These are phyloP conservation scores for Halocynthia aurantium DNA, from an alignment of 23 tunicate species.

Conservation along the genomic window DNA sequence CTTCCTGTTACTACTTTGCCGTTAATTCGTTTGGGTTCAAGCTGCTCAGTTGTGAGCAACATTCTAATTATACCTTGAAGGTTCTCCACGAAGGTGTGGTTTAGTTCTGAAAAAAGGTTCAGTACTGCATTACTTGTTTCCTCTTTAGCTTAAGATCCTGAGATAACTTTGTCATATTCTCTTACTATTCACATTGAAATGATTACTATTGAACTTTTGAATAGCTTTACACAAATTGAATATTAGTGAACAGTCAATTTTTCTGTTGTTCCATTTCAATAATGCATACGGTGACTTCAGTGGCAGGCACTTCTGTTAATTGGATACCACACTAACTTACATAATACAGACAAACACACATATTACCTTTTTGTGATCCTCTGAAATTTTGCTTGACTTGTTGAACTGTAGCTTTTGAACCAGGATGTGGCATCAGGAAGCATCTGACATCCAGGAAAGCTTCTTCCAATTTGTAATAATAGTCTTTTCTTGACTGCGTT, in stretches of 20 bases:
- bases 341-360: too few species aligned
- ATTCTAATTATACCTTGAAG: background rate
- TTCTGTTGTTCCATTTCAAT: too few species aligned
- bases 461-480: background rate
- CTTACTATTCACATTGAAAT: too few species aligned
- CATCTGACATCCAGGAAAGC: background rate
- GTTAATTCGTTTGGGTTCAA: background rate
- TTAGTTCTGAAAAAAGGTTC: background rate
- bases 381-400: background rate
- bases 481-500: background rate
- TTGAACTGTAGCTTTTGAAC: background rate
- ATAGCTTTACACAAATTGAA: too few species aligned
- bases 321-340: too few species aligned
- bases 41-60: background rate
- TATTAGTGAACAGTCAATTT: too few species aligned
- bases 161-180: too few species aligned
- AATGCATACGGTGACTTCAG: too few species aligned
- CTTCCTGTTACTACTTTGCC: background rate
- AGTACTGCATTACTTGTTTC: too few species aligned
- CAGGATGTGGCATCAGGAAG: slow-evolving; percentile 1
- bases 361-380: slow-evolving; percentile 1
- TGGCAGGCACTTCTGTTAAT: too few species aligned
- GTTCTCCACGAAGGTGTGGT: background rate
- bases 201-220: too few species aligned
- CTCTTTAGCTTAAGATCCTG: too few species aligned